phyloP scores from a whole-genome alignment of 2,113 vertebrate species.

The human region GRCh38 chr2:80775501-80776000 shows the following conservation, averaged over 20 bases:
- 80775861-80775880: not conserved
- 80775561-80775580: not conserved
- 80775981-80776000: fast-evolving
- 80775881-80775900: not conserved
- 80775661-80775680: too few species aligned
- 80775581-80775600: not conserved
- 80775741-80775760: not conserved
- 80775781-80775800: not conserved
- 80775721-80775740: not conserved
- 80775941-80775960: not conserved
- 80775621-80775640: not conserved
- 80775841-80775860: slow-evolving; percentile 10
- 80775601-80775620: not conserved
- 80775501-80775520: too few species aligned
- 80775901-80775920: slow-evolving; percentile 5
- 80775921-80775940: slow-evolving; percentile 24
- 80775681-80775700: not conserved
- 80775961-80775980: not conserved
- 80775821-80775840: not conserved
- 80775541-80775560: not conserved
- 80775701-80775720: not conserved
- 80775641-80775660: not conserved
- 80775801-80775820: not conserved
- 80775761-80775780: not conserved
- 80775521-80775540: not conserved